Conservation (phyloP, 2,888 invertebrate species). For the Cataglyphis albicans region DNA sequence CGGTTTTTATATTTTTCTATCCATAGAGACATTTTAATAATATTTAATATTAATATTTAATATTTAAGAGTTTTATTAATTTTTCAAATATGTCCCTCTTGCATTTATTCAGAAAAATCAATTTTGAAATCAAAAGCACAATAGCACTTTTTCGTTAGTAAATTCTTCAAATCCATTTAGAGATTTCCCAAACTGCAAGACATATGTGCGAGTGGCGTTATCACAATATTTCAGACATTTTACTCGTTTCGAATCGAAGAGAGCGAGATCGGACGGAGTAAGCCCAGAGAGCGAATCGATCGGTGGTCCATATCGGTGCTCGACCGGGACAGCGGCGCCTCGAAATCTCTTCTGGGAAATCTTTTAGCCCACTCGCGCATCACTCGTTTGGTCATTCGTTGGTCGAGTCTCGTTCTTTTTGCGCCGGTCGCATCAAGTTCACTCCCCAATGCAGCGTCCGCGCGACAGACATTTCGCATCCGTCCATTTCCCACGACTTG, state of each 20-base stretch:
- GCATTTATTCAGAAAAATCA: background rate
- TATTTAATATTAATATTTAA: background rate
- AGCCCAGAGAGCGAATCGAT: conserved; percentile 43
- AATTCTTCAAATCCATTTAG: background rate
- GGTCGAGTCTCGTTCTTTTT: conserved; percentile 45
- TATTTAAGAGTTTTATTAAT: background rate
- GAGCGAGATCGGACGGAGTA: conserved; percentile 5
- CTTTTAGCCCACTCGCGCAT: conserved; percentile 36
- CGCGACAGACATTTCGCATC: conserved; percentile 67
- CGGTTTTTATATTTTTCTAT: background rate
- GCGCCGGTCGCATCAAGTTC: conserved; percentile 49
- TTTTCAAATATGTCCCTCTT: background rate
- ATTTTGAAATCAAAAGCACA: background rate
- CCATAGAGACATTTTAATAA: background rate
- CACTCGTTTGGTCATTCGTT: conserved; percentile 46
- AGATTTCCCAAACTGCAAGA: background rate
- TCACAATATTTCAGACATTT: conserved; percentile 48
- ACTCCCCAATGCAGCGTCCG: conserved; percentile 29
- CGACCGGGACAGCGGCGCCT: conserved; percentile 32
- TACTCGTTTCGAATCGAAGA: conserved; percentile 26
- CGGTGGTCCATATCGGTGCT: conserved; percentile 28
- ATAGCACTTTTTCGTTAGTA: background rate
- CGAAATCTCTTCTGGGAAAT: conserved; percentile 72
- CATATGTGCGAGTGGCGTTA: conserved; percentile 17
- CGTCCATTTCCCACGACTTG: conserved; percentile 73